A percentile compares a stretch with the other conserved stretches of the same genome.
phyloP scores from a whole-genome alignment of 1,140 invertebrate species.

The Temnothorax longispinosus region DNA sequence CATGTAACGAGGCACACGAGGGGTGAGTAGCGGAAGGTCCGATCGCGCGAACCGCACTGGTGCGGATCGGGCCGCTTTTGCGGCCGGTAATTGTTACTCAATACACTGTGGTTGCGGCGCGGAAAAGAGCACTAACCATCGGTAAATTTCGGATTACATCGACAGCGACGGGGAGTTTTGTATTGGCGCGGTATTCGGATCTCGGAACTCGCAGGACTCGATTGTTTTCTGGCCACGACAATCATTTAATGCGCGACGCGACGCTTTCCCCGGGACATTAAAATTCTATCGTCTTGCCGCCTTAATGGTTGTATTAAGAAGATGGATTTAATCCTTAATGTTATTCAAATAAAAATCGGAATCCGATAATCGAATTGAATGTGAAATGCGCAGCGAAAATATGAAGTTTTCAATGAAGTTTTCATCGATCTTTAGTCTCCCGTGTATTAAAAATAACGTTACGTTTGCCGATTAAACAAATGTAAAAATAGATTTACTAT shows the following conservation, averaged over 20 bases:
- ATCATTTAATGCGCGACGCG: neutral
- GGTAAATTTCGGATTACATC: conserved; percentile 17
- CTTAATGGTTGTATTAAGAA: conserved; percentile 1
- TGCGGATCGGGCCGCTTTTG: conserved; percentile 22
- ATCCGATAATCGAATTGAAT: conserved; percentile 26
- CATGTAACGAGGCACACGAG: conserved; percentile 30
- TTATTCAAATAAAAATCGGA: conserved; percentile 18
- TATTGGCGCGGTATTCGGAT: neutral
- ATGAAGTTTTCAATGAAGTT: conserved; percentile 16
- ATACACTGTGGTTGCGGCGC: conserved; percentile 24
- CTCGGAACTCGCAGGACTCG: too few species aligned
- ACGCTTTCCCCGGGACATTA: neutral
- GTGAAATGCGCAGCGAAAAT: conserved; percentile 14
- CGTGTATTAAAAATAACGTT: neutral
- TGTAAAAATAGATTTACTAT: conserved; percentile 32
- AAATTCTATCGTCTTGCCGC: neutral
- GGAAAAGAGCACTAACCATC: conserved; percentile 23
- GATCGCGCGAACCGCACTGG: neutral
- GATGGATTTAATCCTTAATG: conserved; percentile 24
- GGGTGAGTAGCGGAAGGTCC: conserved; percentile 29
- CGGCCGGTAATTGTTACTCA: conserved; percentile 54
- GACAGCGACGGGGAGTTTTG: neutral
- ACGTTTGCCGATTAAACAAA: conserved; percentile 16
- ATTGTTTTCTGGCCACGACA: neutral
- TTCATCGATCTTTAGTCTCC: conserved; percentile 14